phyloP scores from a whole-genome alignment of 2,113 vertebrate genomes.

The Ranitomeya imitator region DNA sequence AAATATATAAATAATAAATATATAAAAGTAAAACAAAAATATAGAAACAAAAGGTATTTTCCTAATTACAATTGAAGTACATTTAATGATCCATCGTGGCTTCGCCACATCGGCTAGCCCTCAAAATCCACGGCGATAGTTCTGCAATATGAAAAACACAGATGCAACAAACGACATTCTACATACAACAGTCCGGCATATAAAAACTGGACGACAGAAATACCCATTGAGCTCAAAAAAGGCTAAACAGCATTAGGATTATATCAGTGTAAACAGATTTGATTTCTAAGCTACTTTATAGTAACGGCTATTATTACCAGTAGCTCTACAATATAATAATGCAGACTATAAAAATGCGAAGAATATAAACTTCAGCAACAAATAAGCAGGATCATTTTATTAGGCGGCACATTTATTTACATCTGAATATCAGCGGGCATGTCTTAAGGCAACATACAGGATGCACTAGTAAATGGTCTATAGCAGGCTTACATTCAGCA shows the following conservation, averaged over 20 bases:
- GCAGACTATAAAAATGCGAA: not conserved
- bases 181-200: slow-evolving; percentile 35
- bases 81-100: slow-evolving; percentile 77
- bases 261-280: not conserved
- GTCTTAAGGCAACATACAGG: not conserved
- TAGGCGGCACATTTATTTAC: slow-evolving; percentile 10
- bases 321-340: not conserved
- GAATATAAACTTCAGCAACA: slow-evolving; percentile 17
- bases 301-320: no score
- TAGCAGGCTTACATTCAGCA: not conserved
- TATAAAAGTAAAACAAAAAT: slow-evolving; percentile 17
- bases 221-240: not conserved
- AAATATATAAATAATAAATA: not conserved
- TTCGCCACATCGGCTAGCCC: slow-evolving; percentile 81
- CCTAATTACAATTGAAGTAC: slow-evolving; percentile 76
- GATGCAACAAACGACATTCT: slow-evolving; percentile 72
- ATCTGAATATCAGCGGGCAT: not conserved
- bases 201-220: slow-evolving; percentile 8
- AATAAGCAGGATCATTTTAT: not conserved
- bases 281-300: not conserved
- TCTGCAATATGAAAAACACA: slow-evolving; percentile 84
- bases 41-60: slow-evolving; percentile 59
- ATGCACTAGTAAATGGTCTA: not conserved
- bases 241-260: not conserved
- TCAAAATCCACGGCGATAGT: slow-evolving; percentile 82